Conservation (phyloP, 1,140 invertebrate genomes). For the Leptinotarsa undecemlineata region DNA sequence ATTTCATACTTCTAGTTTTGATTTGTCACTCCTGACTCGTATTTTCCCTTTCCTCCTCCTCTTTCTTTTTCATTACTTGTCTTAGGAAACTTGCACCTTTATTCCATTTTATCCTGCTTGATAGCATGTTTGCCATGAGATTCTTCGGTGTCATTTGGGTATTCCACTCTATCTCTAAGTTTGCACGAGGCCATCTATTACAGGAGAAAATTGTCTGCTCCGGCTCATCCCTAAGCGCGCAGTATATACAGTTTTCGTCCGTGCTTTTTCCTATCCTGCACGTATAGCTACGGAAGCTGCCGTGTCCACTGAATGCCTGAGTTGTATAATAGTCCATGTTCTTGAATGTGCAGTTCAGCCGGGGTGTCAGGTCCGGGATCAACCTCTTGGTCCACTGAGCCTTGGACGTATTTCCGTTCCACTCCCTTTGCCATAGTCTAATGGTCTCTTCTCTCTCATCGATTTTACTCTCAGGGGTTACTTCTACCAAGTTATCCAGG, state of each 20-base stretch:
- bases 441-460: not conserved
- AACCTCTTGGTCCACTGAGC: conserved; percentile 29
- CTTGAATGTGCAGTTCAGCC: conserved; percentile 11
- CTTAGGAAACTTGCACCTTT: not conserved
- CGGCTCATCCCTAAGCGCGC: conserved; percentile 1
- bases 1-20: too few species aligned
- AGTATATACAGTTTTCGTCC: conserved; percentile 14
- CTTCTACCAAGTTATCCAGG: not conserved
- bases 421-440: conserved; percentile 28
- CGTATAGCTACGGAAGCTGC: conserved; percentile 24
- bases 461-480: not conserved
- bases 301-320: conserved; percentile 35
- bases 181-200: not conserved
- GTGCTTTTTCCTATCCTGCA: not conserved
- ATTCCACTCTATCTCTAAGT: not conserved
- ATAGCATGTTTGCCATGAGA: not conserved
- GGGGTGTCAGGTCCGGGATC: conserved; percentile 19
- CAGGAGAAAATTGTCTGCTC: conserved; percentile 17
- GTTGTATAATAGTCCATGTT: conserved; percentile 16
- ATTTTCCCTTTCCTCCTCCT: not conserved
- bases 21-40: too few species aligned
- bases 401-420: not conserved
- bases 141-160: not conserved
- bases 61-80: not conserved
- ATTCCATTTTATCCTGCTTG: not conserved